Evolutionary conservation across 2,888 invertebrate genomes (phyloP).

Genomic region (Conomelus anceps): DNA sequence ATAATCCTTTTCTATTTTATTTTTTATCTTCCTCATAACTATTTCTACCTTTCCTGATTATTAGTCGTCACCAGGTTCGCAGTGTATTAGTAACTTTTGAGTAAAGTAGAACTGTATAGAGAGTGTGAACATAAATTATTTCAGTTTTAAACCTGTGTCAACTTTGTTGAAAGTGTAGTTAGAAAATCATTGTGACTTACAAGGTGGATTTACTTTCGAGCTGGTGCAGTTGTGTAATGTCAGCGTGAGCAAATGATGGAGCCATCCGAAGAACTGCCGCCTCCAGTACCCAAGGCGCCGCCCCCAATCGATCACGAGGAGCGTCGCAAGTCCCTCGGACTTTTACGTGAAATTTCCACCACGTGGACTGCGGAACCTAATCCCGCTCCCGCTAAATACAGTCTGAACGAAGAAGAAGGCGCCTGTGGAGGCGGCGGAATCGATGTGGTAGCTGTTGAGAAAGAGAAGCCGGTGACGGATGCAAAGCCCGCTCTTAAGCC

Average conservation of each 20-base stretch:
- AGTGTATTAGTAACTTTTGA: neutral
- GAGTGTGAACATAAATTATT: neutral
- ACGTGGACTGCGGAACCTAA: neutral
- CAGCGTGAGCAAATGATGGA: neutral
- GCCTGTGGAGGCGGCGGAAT: neutral
- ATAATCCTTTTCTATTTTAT: neutral
- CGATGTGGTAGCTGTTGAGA: neutral
- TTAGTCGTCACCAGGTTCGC: neutral
- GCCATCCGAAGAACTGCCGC: neutral
- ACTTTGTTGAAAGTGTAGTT: neutral
- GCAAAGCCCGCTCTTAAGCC: slow-evolving; percentile 25
- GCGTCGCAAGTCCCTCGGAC: neutral
- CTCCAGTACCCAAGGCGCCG: neutral
- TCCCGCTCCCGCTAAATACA: neutral
- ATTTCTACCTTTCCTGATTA: neutral
- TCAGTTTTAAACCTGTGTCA: neutral
- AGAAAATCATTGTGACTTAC: neutral
- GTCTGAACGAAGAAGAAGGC: neutral
- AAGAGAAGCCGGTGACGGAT: neutral
- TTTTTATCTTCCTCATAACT: neutral
- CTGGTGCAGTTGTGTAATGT: neutral
- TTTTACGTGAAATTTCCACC: neutral
- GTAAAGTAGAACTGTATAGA: neutral
- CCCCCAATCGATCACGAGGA: neutral
- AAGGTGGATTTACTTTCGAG: neutral